phyloP scores from a whole-genome alignment of 2,888 invertebrate species.

The Dasypogon diadema region DNA sequence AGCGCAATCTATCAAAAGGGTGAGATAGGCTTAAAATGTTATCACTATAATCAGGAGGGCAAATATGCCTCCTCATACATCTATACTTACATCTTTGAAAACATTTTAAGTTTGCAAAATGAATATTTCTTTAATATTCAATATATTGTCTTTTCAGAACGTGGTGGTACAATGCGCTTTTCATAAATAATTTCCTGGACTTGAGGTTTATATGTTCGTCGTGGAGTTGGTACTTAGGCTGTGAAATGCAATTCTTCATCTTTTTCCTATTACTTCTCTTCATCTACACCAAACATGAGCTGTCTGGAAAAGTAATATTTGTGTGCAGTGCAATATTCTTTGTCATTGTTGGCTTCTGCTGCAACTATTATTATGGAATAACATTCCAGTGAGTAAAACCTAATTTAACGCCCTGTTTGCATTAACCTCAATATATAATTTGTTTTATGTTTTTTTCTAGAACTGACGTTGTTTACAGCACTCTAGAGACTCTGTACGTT shows the following conservation, averaged over 20 bases:
- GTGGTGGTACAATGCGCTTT: conserved; percentile 62
- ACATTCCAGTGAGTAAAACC: conserved; percentile 63
- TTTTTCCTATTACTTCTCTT: conserved; percentile 60
- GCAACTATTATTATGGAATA: conserved; percentile 61
- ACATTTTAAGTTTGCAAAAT: too few relatives aligned
- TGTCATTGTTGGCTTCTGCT: conserved; percentile 59
- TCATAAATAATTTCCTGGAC: conserved; percentile 61
- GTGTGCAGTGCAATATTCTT: conserved; percentile 57
- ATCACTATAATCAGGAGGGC: too few relatives aligned
- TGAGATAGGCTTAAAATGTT: too few relatives aligned
- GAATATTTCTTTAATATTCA: too few relatives aligned
- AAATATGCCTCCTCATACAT: too few relatives aligned
- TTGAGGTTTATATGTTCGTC: conserved; percentile 61
- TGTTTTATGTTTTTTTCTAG: conserved; percentile 57
- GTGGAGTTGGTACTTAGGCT: conserved; percentile 64
- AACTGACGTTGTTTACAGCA: conserved; percentile 62
- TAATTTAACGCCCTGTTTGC: too few relatives aligned
- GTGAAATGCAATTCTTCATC: conserved; percentile 63
- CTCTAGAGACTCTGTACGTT: conserved; percentile 61
- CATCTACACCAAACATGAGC: conserved; percentile 60
- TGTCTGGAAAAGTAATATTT: conserved; percentile 59
- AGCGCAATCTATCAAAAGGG: too few relatives aligned
- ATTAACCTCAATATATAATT: neutral
- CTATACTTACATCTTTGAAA: too few relatives aligned
- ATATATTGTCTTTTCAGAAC: too few relatives aligned